phyloP scores from a whole-genome alignment of 2,797 vertebrate species.

The Cyprinella venusta region DNA sequence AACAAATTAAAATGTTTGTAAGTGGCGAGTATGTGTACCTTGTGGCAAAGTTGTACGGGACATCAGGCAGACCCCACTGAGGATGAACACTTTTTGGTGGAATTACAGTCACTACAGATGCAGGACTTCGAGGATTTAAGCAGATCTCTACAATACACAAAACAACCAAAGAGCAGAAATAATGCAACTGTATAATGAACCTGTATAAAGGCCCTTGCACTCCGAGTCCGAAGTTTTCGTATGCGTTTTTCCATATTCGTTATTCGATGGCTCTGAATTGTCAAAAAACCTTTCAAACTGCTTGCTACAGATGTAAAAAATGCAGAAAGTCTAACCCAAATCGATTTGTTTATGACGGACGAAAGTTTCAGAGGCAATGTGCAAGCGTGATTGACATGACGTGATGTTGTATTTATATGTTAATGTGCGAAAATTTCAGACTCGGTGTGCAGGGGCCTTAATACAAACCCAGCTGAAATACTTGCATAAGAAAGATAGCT shows the following conservation, averaged over 20 bases:
- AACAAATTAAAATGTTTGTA: not conserved
- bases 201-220: not conserved
- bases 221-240: no score
- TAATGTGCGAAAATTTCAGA: no score
- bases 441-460: no score
- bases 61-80: constrained; percentile 87
- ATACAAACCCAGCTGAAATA: not conserved
- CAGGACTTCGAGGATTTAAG: constrained; percentile 84
- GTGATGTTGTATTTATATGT: no score
- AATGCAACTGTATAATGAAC: not conserved
- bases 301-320: no score
- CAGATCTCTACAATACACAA: constrained; percentile 82
- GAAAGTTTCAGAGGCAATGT: no score
- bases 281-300: no score
- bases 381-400: no score
- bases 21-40: constrained; percentile 75
- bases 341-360: no score
- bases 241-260: no score
- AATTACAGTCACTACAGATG: constrained; percentile 83
- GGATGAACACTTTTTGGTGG: constrained; percentile 83
- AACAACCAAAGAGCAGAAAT: constrained; percentile 16
- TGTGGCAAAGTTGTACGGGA: constrained; percentile 82
- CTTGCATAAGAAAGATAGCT: not conserved
- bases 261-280: no score
- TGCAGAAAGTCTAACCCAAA: no score